Evolutionary conservation across 2,113 vertebrate species (phyloP), one percentile per base, ranked within the genome.

Genomic region (Gallinago media): DNA sequence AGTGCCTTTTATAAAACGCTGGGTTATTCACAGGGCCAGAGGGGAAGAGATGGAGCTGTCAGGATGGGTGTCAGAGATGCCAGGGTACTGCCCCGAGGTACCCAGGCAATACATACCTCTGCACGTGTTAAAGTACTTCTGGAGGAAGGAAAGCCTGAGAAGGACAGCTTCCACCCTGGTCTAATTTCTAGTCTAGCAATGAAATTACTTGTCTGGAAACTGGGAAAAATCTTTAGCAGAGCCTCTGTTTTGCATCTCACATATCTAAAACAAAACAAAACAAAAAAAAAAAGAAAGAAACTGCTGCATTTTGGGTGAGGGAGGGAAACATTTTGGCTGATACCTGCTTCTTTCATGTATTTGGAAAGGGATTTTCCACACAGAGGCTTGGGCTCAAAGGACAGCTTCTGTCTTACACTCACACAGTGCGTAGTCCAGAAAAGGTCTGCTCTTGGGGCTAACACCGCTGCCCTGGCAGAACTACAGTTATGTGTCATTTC

Each of bases 61-160:
- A 87, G 14, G 50, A 29, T 40, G 26, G 9, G 7, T 10, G 14
- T n/a, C 65, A 52, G 47, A 16, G n/a, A 11, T 38, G 47, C 6
- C 42, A 71, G 16, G 18, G 8, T n/a, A 26, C 21, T n/a, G 52
- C 1, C 0, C 15, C n/a, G n/a, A 50, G 13, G 19, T 44, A 55
- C 9, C 32, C 46, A 47, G 26, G 31, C 4, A 21, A 36, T 6
- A 47, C 0, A 0, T 17, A 46, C 23, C 13, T 56, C 46, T 46
- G 42, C 46, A 36, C 3, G 9, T 9, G 12, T 40, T 54, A 32
- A 59, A 76, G 31, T 11, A 32, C 8, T 16, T 74, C 19, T 23
- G 16, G 14, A 63, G 12, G 18, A 23, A 58, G 17, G 16, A 50
- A 56, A 7, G 9, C 12, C 15, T 50, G 46, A 73, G 42, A 76